A percentile compares a stretch with the other conserved stretches of the same genome.
These are phyloP conservation scores for Venustoraphidia nigricollis DNA, from an alignment of 2,888 invertebrate genomes.

Conservation along the genomic window DNA sequence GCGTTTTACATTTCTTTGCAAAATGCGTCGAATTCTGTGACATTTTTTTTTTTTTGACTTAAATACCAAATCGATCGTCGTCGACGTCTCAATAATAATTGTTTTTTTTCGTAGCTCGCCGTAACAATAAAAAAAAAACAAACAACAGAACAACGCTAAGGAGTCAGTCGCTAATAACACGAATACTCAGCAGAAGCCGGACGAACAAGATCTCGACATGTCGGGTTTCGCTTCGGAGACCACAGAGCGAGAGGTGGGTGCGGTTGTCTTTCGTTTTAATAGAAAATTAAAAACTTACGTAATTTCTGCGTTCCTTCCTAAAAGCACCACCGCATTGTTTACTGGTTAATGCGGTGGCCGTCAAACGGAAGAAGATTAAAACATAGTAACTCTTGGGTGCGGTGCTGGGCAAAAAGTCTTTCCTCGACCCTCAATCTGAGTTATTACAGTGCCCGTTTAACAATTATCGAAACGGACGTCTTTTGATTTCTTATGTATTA, in stretches of 20 bases:
- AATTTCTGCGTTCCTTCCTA: not conserved
- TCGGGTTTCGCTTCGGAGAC: conserved; percentile 60
- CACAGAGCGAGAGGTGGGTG: conserved; percentile 50
- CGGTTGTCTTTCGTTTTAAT: not conserved
- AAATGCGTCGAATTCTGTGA: too few relatives aligned
- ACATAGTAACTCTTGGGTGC: not conserved
- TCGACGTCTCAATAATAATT: not conserved
- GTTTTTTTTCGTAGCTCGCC: conserved; percentile 2
- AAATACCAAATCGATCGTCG: not conserved
- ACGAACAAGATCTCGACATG: conserved; percentile 40
- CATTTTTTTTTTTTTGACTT: too few relatives aligned
- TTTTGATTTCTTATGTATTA: conserved; percentile 1
- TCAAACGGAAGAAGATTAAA: too few relatives aligned
- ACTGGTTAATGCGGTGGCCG: too few relatives aligned
- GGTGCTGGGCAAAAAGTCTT: conserved; percentile 3
- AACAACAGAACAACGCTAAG: not conserved
- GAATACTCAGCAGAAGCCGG: conserved; percentile 25
- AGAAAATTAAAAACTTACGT: not conserved
- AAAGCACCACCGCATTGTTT: too few relatives aligned
- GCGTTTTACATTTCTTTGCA: too few relatives aligned
- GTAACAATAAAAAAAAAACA: conserved; percentile 3
- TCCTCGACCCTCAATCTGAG: conserved; percentile 7
- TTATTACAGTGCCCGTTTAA: conserved; percentile 1
- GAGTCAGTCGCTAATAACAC: conserved; percentile 2
- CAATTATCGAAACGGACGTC: not conserved